These are phyloP conservation scores for Panzeria rudis DNA, from an alignment of 2,888 invertebrate genomes.

Conservation along the genomic window DNA sequence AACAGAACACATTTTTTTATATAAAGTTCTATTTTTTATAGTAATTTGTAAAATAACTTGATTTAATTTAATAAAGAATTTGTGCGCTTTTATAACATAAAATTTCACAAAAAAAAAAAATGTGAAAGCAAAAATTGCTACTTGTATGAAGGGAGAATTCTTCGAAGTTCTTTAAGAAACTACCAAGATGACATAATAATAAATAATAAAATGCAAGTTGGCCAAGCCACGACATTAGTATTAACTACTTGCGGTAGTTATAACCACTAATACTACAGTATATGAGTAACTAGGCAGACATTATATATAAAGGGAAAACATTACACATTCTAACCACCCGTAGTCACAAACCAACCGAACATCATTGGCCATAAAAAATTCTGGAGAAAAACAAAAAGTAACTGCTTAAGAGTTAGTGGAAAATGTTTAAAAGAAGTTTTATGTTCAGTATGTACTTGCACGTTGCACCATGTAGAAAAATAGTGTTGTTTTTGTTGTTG, in stretches of 20 bases:
- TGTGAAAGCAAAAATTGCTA: not conserved
- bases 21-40: too few relatives aligned
- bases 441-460: conserved; percentile 35
- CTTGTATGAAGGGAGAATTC: not conserved
- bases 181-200: conserved; percentile 54
- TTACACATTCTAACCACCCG: not conserved
- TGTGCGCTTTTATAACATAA: conserved; percentile 14
- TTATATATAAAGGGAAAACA: not conserved
- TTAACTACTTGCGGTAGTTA: conserved; percentile 16
- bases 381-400: conserved; percentile 29
- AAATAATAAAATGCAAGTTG: conserved; percentile 58
- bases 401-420: conserved; percentile 44
- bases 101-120: not conserved
- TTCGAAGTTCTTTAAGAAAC: conserved; percentile 39
- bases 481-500: not conserved
- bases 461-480: conserved; percentile 15
- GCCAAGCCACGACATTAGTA: conserved; percentile 32
- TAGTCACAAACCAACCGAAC: conserved; percentile 29
- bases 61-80: conserved; percentile 33
- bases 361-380: conserved; percentile 43
- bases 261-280: not conserved
- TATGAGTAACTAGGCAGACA: not conserved
- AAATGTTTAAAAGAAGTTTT: conserved; percentile 65
- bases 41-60: too few relatives aligned
- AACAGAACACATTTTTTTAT: too few relatives aligned